Base-by-base conservation (phyloP, 2,113 vertebrate species). In the Sceloporus undulatus region DNA sequence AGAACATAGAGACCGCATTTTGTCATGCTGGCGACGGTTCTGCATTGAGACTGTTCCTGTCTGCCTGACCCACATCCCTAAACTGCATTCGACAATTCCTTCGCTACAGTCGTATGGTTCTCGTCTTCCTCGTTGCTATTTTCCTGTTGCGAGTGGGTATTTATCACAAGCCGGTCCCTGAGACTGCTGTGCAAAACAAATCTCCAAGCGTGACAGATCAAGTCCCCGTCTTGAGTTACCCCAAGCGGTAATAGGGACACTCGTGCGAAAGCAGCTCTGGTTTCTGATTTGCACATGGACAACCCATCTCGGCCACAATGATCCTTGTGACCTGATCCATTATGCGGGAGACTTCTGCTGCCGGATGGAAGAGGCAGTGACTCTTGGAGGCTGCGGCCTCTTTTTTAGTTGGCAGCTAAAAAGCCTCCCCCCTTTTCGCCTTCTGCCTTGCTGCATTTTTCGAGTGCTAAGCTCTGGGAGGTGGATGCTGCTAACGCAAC, bases 351-450 rank as follows among this genome's bases (percentile, higher is more conserved):
- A n/a, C n/a, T 56, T 27, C 10, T 11, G 29, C 65, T 13, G 76
- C 48, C 1, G 42, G 5, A 52, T 38, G n/a, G 14, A 18, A 9
- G 59, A 13, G 29, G 42, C 85, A 2, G 42, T 34, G 85, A 16
- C 42, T 79, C 19, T 54, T 10, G n/a, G n/a, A 86, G 40, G n/a
- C 42, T 27, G 85, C 1, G 48, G 85, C 76, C 85, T 79, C 18
- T 56, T 62, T 48, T 74, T 62, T n/a, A 6, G 62, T 54, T 79
- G 85, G 85, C 85, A 87, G 85, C 66, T 56, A 59, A n/a, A 16
- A 87, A 40, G 48, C 54, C 21, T n/a, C 16, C n/a, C 21, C 40
- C 6, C 59, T 3, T 2, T 56, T 19, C 1, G 11, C 62, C 1
- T 4, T 27, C 16, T n/a, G 4, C 38, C 81, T 2, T 27, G 48